Conservation (phyloP, 92 coral and sea anemone species). For the Epizoanthus stellaris region DNA sequence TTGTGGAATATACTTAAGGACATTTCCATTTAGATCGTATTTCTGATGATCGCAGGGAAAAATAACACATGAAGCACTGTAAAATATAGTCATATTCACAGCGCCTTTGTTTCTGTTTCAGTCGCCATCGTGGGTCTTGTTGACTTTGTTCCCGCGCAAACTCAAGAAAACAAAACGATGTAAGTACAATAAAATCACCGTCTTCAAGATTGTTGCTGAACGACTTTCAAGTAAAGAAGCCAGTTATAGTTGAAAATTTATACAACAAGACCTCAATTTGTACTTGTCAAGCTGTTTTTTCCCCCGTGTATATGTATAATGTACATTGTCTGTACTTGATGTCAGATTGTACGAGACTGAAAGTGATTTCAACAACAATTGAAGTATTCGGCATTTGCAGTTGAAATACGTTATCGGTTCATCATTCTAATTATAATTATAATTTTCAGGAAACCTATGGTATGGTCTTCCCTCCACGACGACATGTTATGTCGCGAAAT, state of each 20-base stretch:
- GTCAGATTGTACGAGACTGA: constrained; percentile 11
- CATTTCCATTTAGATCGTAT: too few species aligned
- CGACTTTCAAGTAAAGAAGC: background rate
- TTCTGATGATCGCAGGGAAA: too few species aligned
- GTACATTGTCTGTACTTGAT: background rate
- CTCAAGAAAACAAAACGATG: background rate
- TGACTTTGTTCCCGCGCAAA: too few species aligned
- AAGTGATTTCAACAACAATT: constrained; percentile 1
- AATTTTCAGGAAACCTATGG: constrained; percentile 59
- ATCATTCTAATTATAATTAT: constrained; percentile 9
- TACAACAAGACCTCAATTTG: too few species aligned
- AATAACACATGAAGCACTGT: too few species aligned
- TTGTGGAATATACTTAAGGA: too few species aligned
- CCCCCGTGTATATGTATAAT: background rate
- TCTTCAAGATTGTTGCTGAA: background rate
- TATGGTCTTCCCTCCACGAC: constrained; percentile 49
- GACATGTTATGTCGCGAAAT: constrained; percentile 57
- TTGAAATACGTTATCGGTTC: constrained; percentile 11
- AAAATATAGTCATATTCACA: too few species aligned
- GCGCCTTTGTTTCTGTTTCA: too few species aligned
- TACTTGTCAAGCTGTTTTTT: background rate
- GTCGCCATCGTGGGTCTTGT: too few species aligned
- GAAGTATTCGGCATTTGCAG: background rate
- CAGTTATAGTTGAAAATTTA: background rate
- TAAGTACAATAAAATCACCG: background rate